Evolutionary conservation across 2,113 vertebrate species (phyloP).

Genomic region (Rhinolophus ferrumequinum): DNA sequence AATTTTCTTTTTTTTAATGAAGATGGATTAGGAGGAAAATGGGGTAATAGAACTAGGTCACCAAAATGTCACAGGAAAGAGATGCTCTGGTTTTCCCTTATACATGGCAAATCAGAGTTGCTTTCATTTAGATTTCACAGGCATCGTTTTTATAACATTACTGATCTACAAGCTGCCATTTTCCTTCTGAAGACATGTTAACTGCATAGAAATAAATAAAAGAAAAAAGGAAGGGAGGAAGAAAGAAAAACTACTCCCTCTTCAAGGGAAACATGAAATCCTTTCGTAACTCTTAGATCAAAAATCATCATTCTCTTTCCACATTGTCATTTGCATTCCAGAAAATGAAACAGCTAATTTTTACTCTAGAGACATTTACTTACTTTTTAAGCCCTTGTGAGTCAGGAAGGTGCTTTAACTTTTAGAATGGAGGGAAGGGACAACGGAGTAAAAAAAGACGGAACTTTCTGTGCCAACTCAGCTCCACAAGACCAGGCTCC

Average conservation of each 20-base stretch:
- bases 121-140: background rate
- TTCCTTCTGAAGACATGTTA: conserved; percentile 15
- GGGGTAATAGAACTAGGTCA: background rate
- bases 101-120: background rate
- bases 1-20: background rate
- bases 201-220: background rate
- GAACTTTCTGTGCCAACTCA: background rate
- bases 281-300: background rate
- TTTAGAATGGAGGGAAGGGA: background rate
- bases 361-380: background rate
- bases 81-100: background rate
- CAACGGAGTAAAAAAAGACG: background rate
- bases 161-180: background rate
- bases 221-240: background rate
- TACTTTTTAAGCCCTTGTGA: background rate
- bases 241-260: background rate
- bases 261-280: background rate
- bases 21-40: background rate
- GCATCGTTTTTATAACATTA: background rate
- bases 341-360: background rate
- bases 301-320: background rate
- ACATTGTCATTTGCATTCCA: background rate
- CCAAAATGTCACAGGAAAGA: background rate
- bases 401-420: conserved; percentile 23
- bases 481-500: conserved; percentile 2